phyloP scores from a whole-genome alignment of 2,888 invertebrate species.

The Acanthosepion esculentum region DNA sequence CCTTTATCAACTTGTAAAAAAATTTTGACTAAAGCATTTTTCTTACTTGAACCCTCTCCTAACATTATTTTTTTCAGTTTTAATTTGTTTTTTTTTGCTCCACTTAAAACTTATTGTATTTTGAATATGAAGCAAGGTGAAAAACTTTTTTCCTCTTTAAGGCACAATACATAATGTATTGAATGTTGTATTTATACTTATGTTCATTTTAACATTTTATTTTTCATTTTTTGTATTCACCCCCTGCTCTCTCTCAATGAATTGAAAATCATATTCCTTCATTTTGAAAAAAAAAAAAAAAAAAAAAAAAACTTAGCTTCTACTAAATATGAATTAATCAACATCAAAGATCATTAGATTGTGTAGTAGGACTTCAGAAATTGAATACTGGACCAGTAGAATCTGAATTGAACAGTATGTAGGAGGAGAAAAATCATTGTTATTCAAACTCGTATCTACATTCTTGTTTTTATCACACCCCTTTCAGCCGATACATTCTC shows the following conservation, averaged over 20 bases:
- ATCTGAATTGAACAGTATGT: neutral
- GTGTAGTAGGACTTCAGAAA: neutral
- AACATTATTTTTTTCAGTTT: neutral
- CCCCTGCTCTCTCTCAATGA: neutral
- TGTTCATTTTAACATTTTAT: neutral
- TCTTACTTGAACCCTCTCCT: neutral
- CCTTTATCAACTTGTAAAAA: neutral
- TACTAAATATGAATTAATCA: neutral
- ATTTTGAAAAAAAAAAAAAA: neutral
- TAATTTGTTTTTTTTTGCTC: neutral
- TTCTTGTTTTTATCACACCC: neutral
- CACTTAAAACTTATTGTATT: neutral
- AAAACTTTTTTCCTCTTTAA: neutral
- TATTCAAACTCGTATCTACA: neutral
- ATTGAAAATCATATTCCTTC: neutral
- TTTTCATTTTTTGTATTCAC: too few relatives aligned
- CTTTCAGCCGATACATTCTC: neutral
- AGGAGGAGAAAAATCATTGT: neutral
- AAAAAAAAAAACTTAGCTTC: neutral
- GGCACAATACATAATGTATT: neutral
- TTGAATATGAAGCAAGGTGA: slow-evolving; percentile 20
- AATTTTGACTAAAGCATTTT: neutral
- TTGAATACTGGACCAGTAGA: neutral
- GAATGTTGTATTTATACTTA: neutral
- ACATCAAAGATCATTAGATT: neutral